These are phyloP conservation scores for Mycetomoellerius zeteki DNA, from an alignment of 1,140 invertebrate genomes.

Conservation along the genomic window DNA sequence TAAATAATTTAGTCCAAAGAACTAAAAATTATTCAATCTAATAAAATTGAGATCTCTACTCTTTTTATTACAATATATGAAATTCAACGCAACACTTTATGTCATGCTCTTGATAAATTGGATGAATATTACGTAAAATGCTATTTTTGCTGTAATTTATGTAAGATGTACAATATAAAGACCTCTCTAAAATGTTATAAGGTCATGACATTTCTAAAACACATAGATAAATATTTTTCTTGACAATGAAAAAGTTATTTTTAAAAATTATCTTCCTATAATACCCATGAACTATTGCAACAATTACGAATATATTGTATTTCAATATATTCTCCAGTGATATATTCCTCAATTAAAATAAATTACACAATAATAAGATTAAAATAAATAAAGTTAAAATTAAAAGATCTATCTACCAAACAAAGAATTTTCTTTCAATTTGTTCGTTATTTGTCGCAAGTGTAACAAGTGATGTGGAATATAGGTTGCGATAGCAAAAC, in stretches of 20 bases:
- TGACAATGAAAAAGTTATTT: background rate
- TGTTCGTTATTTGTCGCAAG: background rate
- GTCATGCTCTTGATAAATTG: background rate
- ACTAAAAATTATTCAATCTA: background rate
- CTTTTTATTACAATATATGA: background rate
- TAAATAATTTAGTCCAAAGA: background rate
- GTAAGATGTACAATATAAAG: background rate
- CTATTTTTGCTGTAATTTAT: background rate
- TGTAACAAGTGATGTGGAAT: constrained; percentile 17
- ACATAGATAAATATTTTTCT: background rate
- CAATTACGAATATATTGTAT: background rate
- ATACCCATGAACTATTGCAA: background rate
- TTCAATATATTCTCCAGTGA: background rate
- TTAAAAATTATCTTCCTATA: too few relatives aligned
- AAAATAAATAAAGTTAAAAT: constrained; percentile 17
- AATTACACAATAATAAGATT: background rate
- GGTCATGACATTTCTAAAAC: background rate
- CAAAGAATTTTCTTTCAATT: background rate
- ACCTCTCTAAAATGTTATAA: background rate
- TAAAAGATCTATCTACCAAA: background rate
- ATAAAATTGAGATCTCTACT: background rate
- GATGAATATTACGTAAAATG: background rate
- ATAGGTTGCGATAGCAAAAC: constrained; percentile 13
- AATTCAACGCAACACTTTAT: background rate
- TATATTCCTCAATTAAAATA: background rate